Base-by-base conservation (phyloP, 2,113 vertebrate genomes). In the Dasyurus viverrinus region DNA sequence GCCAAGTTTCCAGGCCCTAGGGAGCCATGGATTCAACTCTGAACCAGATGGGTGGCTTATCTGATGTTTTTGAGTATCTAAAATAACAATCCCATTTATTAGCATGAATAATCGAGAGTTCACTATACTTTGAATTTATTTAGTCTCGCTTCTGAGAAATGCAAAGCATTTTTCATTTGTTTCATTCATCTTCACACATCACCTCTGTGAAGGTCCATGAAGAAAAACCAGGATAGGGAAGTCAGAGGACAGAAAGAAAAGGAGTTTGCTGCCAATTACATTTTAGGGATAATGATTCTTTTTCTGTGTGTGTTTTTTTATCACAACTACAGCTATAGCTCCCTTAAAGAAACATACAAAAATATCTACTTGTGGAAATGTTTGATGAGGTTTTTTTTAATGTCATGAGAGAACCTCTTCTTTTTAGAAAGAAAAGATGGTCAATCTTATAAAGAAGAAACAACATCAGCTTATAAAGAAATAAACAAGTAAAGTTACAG, bases 71-170 rank as follows among this genome's bases (percentile, higher is more conserved):
- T 90, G n/a, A 84, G 68, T 84, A 42, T 27, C 60, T 91, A 90
- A 92, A 91, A 42, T 54, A 53, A 54, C 47, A 19, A 48, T 54
- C n/a, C 76, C 16, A 26, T 36, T n/a, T 84, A 30, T 92, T 57
- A 46, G 50, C 92, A 50, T 91, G 57, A 96, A 27, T 95, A 60
- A 52, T 93, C 50, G 54, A 92, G 53, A 95, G 92, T 91, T 47
- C 27, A 53, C 3, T 89, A 5, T 92, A n/a, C 93, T 96, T 95
- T 92, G 53, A 93, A 91, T 93, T 89, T 54, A 93, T 36, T 93
- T 94, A 89, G 76, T 84, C 95, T 96, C 47, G 95, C 30, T 36
- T 25, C 93, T 92, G 47, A 90, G 92, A 96, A 92, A 22, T 53
- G 90, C 91, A 84, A 8, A 48, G 19, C 91, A 30, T 50, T 50